Percentiles rank a stretch among this genome's conserved stretches.
Conservation (phyloP, 2,113 vertebrate genomes). For the Scopus umbretta region DNA sequence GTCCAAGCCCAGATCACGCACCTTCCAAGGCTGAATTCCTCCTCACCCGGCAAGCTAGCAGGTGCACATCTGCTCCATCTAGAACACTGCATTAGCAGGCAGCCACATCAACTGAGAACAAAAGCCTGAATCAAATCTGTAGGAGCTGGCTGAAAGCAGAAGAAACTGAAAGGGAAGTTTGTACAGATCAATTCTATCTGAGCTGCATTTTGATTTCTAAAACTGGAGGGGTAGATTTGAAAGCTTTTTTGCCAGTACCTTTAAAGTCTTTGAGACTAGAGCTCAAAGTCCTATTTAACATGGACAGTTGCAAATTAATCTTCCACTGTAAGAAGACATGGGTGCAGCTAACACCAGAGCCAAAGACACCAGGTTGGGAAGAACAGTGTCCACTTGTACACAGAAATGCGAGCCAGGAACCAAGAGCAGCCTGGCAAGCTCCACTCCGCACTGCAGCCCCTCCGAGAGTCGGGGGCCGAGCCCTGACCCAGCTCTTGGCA, state of each 20-base stretch:
- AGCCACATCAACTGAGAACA: background rate
- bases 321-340: background rate
- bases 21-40: background rate
- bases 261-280: background rate
- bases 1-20: background rate
- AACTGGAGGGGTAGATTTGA: background rate
- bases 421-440: background rate
- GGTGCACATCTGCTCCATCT: background rate
- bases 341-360: background rate
- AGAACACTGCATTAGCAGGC: background rate
- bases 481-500: background rate
- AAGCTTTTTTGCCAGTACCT: background rate
- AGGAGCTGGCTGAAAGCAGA: background rate
- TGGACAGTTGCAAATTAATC: background rate
- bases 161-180: background rate
- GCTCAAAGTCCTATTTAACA: background rate
- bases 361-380: background rate
- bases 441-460: background rate
- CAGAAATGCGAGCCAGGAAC: background rate
- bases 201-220: background rate
- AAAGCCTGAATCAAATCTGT: background rate
- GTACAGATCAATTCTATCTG: background rate
- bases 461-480: rapidly evolving
- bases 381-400: background rate
- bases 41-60: background rate